phyloP scores from a whole-genome alignment of 2,113 vertebrate genomes.

The Pelodiscus sinensis region DNA sequence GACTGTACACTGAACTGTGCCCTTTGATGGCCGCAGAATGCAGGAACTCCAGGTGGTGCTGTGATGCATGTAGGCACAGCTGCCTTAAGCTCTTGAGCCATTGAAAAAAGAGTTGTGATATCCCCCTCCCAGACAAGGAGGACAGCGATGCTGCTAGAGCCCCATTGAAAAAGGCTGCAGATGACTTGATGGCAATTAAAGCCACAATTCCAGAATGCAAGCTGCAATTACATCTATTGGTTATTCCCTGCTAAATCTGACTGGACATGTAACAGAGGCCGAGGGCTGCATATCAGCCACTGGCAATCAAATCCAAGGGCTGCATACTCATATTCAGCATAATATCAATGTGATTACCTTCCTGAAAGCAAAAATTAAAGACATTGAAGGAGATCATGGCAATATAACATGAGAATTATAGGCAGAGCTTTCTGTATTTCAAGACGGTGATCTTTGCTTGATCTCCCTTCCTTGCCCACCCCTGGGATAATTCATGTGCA shows the following conservation, averaged over 20 bases:
- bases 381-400: background rate
- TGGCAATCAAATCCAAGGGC: background rate
- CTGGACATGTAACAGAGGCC: background rate
- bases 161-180: background rate
- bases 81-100: background rate
- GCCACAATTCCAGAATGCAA: background rate
- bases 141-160: background rate
- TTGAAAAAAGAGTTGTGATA: background rate
- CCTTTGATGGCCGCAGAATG: background rate
- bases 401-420: background rate
- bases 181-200: background rate
- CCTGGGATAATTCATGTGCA: background rate
- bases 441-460: background rate
- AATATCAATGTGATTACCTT: background rate
- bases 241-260: background rate
- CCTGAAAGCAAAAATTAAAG: background rate
- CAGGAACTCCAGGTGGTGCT: background rate
- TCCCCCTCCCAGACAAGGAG: background rate
- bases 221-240: background rate
- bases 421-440: background rate
- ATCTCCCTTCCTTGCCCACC: background rate
- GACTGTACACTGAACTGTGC: background rate
- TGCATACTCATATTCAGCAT: background rate
- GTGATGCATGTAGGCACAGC: background rate
- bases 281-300: background rate